A percentile compares a stretch with the other conserved stretches of the same genome.
Evolutionary conservation across 2,888 invertebrate genomes (phyloP).

Genomic region (Drosophila suboccidentalis): DNA sequence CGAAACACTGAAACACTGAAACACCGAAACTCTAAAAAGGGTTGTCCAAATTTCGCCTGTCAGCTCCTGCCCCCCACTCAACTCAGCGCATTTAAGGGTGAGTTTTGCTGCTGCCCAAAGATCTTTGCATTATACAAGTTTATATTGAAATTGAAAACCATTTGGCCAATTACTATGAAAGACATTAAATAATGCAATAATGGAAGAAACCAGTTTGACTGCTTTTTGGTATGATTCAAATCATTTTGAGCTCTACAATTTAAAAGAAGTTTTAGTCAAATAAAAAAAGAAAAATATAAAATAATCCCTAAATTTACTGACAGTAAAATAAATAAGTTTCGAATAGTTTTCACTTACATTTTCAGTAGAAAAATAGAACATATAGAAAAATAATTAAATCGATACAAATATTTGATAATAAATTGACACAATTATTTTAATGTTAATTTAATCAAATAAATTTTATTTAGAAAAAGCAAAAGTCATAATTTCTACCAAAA

Average conservation of each 20-base stretch:
- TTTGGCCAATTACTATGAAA: conserved; percentile 62
- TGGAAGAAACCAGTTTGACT: conserved; percentile 8
- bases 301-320: background rate
- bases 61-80: background rate
- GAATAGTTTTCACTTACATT: background rate
- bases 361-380: background rate
- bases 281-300: background rate
- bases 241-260: background rate
- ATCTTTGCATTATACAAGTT: conserved; percentile 11
- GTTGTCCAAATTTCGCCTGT: conserved; percentile 53
- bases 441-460: too few relatives aligned
- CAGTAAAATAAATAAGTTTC: background rate
- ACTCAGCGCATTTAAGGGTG: conserved; percentile 43
- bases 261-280: background rate
- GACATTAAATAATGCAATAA: conserved; percentile 22
- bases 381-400: too few relatives aligned
- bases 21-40: conserved; percentile 58
- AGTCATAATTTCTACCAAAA: too few relatives aligned
- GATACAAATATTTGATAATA: background rate
- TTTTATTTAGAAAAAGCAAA: too few relatives aligned
- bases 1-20: conserved; percentile 14
- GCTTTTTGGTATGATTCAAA: background rate
- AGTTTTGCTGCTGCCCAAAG: conserved; percentile 5
- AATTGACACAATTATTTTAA: background rate
- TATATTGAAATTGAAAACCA: conserved; percentile 47